Evolutionary conservation across 2,888 invertebrate genomes (phyloP).

Genomic region (Folsomia candida): DNA sequence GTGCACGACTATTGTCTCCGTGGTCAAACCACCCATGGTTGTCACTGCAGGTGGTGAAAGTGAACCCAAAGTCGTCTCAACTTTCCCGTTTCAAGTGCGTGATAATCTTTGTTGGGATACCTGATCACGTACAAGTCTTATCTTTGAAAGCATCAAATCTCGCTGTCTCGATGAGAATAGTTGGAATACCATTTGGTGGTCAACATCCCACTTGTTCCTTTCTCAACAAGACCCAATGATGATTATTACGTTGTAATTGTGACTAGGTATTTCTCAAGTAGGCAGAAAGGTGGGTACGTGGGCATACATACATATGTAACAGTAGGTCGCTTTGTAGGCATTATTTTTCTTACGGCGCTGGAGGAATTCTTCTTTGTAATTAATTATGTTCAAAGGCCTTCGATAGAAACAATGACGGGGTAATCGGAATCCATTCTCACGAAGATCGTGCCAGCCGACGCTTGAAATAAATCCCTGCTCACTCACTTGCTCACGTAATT

Average conservation of each 20-base stretch:
- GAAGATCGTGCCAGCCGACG: constrained; percentile 17
- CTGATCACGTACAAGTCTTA: constrained; percentile 14
- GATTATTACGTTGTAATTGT: constrained; percentile 5
- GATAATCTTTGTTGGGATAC: not conserved
- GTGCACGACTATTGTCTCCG: not conserved
- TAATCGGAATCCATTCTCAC: constrained; percentile 20
- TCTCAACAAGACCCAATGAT: not conserved
- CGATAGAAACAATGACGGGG: constrained; percentile 18
- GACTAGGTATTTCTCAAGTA: not conserved
- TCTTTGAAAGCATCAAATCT: not conserved
- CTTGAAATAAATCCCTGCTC: constrained; percentile 5
- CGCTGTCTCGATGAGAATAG: not conserved
- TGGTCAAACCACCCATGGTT: not conserved
- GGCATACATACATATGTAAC: no score
- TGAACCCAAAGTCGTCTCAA: not conserved
- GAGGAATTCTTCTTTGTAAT: constrained; percentile 15
- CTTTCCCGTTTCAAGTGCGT: not conserved
- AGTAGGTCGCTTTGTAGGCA: not conserved
- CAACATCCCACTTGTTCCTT: not conserved
- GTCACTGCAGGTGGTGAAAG: constrained; percentile 4
- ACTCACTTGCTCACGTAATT: not conserved
- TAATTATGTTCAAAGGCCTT: constrained; percentile 15
- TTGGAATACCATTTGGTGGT: constrained; percentile 7
- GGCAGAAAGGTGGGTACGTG: not conserved
- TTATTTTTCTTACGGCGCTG: not conserved